Evolutionary conservation across 2,113 vertebrate genomes (phyloP), one percentile per base, ranked within the genome.

Genomic region (Chrysochloris asiatica): DNA sequence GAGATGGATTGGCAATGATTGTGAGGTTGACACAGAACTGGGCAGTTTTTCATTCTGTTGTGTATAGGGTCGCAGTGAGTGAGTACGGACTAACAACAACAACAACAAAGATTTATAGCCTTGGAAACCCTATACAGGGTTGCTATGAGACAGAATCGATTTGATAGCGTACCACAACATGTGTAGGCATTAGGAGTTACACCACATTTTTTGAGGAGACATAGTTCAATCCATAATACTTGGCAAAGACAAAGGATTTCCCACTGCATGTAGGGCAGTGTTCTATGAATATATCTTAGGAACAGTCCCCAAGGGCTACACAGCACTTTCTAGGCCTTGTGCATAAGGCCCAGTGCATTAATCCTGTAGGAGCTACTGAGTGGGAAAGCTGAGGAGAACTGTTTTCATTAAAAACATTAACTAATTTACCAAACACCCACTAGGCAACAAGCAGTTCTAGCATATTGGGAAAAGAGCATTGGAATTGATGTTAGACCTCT

Each of bases 251-350:
- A 10, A 26, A 3, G 1, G 17, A 76, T 33, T 2, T 56, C 41
- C 38, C 22, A 11, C 10, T 0, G 12, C 2, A 21, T 52, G 26
- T 1, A 0, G 10, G 76, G 0, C 4, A 28, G n/a, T 38, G 12
- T 8, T 30, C 38, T 52, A 19, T 10, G 30, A 24, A 47, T 0
- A 1, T 13, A 13, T 28, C 14, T 36, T 24, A 7, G 30, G 24
- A 52, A 30, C 45, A 1, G 22, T 10, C 5, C 11, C 12, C 2
- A 0, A 45, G 52, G 1, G 0, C 4, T 3, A 4, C 73, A 13
- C 0, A 21, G 17, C 8, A 76, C 5, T 8, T 38, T 17, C 47
- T 17, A 1, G 13, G 6, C 13, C 19, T 41, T 0, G 2, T 2
- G 2, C 30, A 3, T 9, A 12, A 14, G 13, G 6, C 10, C 7